Base-by-base conservation (phyloP, 1,140 invertebrate species). In the Teleopsis dalmanni region DNA sequence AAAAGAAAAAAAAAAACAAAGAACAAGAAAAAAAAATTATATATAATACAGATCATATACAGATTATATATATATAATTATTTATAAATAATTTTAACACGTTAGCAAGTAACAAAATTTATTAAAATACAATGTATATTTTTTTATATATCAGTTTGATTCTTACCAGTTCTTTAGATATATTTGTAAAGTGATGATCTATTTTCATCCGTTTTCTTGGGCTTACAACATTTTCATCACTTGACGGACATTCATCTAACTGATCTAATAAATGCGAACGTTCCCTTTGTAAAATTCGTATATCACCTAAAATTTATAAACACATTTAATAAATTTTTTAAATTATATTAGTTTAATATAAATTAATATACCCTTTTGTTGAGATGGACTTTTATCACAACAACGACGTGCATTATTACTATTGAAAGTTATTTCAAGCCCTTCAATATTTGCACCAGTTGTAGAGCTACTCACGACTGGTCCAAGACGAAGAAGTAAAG, bases 231-330 rank as follows among this genome's bases (percentile, higher is more conserved):
- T 76, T 70, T 60, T 83, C 81, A 64, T 83, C 81, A 57, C 82
- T 83, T 58, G 83, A 85, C 47, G 76, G 78, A 70, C 80, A 83
- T 55, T 85, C 82, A 58, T 85, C 83, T 31, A 84, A 73, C 59
- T 85, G 82, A 60, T 85, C 83, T 18, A 84, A 60, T 25, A 84
- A 72, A 58, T 81, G 81, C 5, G 80, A 80, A 33, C 82, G 75
- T 60, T 83, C 82, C 63, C 85, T 85, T 57, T 85, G 81, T 35
- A 84, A 72, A 56, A 83, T 79, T 35, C 80, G 65, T 40, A 85
- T 83, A 58, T 84, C 65, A 54, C 53, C 55, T 57, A 27, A 11
- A 51, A 44, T 18, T 3, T 23, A 18, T 23, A 43, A 11, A n/a
- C 10, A 43, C 21, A 25, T 11, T 19, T 25, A 26, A 19, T 18